phyloP scores from a whole-genome alignment of 1,140 invertebrate genomes.

The Sycophila sp. region DNA sequence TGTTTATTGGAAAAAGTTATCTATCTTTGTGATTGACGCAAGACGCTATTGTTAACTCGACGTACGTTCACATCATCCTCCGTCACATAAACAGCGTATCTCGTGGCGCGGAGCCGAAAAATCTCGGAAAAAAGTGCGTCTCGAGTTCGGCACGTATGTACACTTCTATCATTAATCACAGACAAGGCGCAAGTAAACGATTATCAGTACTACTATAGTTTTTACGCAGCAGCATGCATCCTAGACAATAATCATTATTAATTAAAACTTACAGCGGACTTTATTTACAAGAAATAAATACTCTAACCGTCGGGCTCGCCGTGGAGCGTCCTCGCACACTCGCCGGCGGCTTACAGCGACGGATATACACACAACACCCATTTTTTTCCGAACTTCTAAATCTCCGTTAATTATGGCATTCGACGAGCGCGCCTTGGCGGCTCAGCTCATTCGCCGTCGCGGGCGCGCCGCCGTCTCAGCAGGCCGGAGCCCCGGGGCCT shows the following conservation, averaged over 20 bases:
- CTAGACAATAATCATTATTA: slow-evolving; percentile 15
- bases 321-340: neutral
- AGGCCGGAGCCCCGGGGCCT: slow-evolving; percentile 58
- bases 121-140: slow-evolving; percentile 18
- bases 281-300: slow-evolving; percentile 58
- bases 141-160: slow-evolving; percentile 40
- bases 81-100: slow-evolving; percentile 6
- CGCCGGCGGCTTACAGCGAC: neutral
- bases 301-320: no score
- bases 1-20: slow-evolving; percentile 4
- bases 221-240: slow-evolving; percentile 38
- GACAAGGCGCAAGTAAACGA: slow-evolving; percentile 56
- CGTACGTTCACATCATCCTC: neutral
- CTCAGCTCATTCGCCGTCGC: neutral
- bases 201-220: slow-evolving; percentile 28
- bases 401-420: slow-evolving; percentile 51
- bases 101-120: neutral
- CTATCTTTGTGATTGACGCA: slow-evolving; percentile 19
- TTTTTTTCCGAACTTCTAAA: slow-evolving; percentile 17
- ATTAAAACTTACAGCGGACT: slow-evolving; percentile 47
- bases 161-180: slow-evolving; percentile 62
- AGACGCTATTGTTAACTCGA: slow-evolving; percentile 10
- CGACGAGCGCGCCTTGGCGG: neutral
- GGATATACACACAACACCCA: slow-evolving; percentile 14
- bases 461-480: slow-evolving; percentile 63